Percentiles rank a stretch among this genome's conserved stretches.
phyloP scores from a whole-genome alignment of 53 echinoderm and acorn worm genomes.

The Temnopleurus reevesii region DNA sequence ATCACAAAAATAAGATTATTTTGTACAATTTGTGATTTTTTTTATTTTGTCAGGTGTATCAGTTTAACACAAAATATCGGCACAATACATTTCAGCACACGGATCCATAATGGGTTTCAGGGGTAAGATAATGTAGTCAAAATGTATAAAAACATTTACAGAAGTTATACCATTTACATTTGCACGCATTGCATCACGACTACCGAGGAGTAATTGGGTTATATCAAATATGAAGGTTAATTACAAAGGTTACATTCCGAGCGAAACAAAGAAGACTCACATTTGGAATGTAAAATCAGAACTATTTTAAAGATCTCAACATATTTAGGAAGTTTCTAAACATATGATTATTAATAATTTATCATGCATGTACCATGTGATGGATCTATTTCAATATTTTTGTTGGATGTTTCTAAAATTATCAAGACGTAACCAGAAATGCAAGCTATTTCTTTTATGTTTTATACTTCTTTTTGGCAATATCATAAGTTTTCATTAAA shows the following conservation, averaged over 20 bases:
- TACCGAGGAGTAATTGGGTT: neutral
- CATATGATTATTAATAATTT: neutral
- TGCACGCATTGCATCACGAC: neutral
- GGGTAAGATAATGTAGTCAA: neutral
- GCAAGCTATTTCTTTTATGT: neutral
- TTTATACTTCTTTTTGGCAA: neutral
- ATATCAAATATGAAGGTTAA: neutral
- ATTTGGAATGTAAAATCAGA: conserved; percentile 30
- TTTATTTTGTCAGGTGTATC: conserved; percentile 43
- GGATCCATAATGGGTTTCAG: neutral
- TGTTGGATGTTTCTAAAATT: neutral
- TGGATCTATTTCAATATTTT: neutral
- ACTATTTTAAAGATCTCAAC: neutral
- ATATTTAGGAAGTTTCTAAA: neutral
- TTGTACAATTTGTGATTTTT: conserved; percentile 32
- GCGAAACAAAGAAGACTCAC: neutral
- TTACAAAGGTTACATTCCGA: neutral
- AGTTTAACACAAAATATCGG: conserved; percentile 40
- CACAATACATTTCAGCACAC: conserved; percentile 35
- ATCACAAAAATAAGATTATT: neutral
- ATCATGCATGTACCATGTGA: no score
- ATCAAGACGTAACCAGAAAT: neutral
- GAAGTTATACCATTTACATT: neutral
- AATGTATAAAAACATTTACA: conserved; percentile 20
- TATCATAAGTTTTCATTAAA: neutral